Evolutionary conservation across 2,113 vertebrate genomes (phyloP).

Genomic region (Trogon melanurus): DNA sequence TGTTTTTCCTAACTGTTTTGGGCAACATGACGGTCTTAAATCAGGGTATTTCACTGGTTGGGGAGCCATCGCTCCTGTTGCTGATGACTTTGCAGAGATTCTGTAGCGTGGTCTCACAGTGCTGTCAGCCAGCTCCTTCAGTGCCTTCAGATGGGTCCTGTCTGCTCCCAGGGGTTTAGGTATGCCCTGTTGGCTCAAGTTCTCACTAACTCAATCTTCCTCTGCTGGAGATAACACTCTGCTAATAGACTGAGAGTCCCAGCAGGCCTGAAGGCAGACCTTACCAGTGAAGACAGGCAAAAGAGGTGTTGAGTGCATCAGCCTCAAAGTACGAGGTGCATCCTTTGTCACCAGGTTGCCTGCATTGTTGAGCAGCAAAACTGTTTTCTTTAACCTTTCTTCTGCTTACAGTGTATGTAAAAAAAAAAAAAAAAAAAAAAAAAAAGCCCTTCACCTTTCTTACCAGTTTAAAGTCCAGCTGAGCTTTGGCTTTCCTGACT

Average conservation of each 20-base stretch:
- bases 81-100: background rate
- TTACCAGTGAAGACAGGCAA: background rate
- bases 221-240: background rate
- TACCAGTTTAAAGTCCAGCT: background rate
- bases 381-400: background rate
- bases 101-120: background rate
- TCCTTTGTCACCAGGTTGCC: background rate
- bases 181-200: background rate
- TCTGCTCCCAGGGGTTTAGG: background rate
- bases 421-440: background rate
- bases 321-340: background rate
- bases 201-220: background rate
- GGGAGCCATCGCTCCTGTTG: accelerated
- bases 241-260: background rate
- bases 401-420: background rate
- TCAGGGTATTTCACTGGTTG: background rate
- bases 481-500: background rate
- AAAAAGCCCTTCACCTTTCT: background rate
- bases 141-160: background rate
- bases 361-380: background rate
- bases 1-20: background rate
- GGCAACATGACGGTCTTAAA: background rate
- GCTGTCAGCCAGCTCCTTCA: background rate
- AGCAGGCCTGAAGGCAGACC: background rate
- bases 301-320: background rate